Percentiles rank a stretch among this genome's conserved stretches.
These are phyloP conservation scores for Todiramphus chloris DNA, from an alignment of 2,113 vertebrate genomes.

Conservation along the genomic window DNA sequence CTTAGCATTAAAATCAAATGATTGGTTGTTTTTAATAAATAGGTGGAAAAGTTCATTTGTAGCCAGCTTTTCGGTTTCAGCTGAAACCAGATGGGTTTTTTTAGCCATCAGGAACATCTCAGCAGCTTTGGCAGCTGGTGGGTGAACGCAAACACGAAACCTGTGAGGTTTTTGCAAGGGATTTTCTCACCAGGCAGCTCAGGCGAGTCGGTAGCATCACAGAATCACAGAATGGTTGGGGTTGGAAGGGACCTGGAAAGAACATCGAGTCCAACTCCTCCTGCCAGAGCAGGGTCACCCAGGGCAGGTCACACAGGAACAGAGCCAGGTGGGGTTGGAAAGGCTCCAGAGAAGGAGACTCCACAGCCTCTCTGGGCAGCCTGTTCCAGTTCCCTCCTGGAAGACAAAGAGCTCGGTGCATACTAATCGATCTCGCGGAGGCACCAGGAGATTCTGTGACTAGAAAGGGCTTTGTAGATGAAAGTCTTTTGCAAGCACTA, in stretches of 20 bases:
- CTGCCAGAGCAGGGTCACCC: too few species aligned
- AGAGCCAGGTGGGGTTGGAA: too few species aligned
- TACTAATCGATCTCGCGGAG: neutral
- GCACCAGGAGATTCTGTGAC: neutral
- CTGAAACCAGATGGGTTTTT: neutral
- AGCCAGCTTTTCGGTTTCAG: neutral
- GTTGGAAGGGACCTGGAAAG: too few species aligned
- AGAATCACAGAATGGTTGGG: too few species aligned
- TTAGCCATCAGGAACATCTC: neutral
- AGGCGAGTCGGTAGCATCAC: too few species aligned
- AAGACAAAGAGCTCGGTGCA: accelerated
- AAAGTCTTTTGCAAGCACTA: conserved; percentile 7
- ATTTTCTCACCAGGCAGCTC: neutral
- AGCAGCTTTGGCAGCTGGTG: neutral
- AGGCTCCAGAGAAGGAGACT: too few species aligned
- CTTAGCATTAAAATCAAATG: neutral
- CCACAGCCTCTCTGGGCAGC: too few species aligned
- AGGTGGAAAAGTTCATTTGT: neutral
- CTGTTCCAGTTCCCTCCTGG: neutral
- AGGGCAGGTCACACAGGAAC: too few species aligned
- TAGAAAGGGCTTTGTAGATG: neutral
- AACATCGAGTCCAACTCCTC: too few species aligned
- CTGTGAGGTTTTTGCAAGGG: neutral
- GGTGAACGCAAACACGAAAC: neutral
- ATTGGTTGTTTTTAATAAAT: neutral